Conservation (phyloP, 2,797 vertebrate species). For the Picus viridis region DNA sequence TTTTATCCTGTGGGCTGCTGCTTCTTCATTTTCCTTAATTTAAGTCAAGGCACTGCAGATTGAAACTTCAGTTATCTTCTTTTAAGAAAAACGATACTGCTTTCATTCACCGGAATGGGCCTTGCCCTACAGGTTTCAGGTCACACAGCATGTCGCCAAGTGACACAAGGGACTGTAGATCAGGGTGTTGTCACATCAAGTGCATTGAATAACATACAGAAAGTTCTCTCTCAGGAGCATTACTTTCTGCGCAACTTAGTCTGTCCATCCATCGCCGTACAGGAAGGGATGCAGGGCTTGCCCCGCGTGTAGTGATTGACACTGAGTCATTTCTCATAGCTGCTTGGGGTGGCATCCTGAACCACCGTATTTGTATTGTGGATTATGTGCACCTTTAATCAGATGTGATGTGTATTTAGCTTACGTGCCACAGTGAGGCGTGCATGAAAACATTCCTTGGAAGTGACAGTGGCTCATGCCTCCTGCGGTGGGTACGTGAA, state of each 20-base stretch:
- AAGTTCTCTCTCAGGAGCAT: rapidly evolving
- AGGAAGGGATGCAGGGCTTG: rapidly evolving
- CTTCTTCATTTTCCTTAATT: background rate
- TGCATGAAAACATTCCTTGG: no score
- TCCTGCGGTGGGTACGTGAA: background rate
- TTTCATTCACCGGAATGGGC: background rate
- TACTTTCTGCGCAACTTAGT: background rate
- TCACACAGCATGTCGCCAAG: rapidly evolving
- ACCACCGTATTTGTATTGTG: rapidly evolving
- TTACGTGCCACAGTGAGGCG: background rate
- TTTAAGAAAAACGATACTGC: background rate
- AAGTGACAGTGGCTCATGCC: background rate
- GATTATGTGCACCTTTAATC: background rate
- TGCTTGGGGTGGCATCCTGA: background rate
- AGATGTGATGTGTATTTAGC: background rate
- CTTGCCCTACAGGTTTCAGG: no score
- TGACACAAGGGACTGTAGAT: rapidly evolving
- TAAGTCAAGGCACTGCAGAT: background rate
- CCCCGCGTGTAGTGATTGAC: rapidly evolving
- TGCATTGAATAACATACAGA: rapidly evolving
- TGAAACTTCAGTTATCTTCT: background rate
- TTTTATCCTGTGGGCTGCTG: background rate
- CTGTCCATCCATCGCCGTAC: background rate
- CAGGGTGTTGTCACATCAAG: rapidly evolving
- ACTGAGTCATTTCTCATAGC: background rate